Percentiles rank a stretch among this genome's conserved stretches.
These are phyloP conservation scores for Oscheius sp. DNA, from an alignment of 2,888 invertebrate genomes.

Conservation along the genomic window DNA sequence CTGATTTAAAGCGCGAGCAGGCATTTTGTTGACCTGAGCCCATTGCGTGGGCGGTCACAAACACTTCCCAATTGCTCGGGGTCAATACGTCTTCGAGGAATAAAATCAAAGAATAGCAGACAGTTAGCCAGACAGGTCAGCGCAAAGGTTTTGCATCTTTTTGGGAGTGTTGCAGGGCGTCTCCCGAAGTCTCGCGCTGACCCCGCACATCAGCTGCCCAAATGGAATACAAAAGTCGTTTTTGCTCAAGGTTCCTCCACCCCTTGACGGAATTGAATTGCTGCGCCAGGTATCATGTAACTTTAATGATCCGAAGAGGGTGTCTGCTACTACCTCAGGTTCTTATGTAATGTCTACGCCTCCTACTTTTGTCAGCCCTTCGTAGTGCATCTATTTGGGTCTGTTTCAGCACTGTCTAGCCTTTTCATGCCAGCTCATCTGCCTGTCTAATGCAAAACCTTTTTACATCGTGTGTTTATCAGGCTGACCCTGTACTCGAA, in stretches of 20 bases:
- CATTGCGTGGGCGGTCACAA: slow-evolving; percentile 24
- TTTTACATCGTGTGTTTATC: too few relatives aligned
- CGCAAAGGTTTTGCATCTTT: too few relatives aligned
- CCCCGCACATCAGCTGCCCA: slow-evolving; percentile 33
- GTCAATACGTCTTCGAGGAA: neutral
- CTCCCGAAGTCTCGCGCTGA: slow-evolving; percentile 9
- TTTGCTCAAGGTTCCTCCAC: slow-evolving; percentile 29
- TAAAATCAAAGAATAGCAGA: too few relatives aligned
- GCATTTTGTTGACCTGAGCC: slow-evolving; percentile 23
- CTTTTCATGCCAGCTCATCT: too few relatives aligned
- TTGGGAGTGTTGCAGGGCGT: slow-evolving; percentile 16
- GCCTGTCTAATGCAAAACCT: too few relatives aligned
- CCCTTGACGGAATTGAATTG: slow-evolving; percentile 23
- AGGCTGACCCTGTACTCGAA: too few relatives aligned
- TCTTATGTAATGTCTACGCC: too few relatives aligned
- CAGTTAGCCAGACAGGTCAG: neutral
- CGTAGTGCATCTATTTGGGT: too few relatives aligned
- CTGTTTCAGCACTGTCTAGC: too few relatives aligned
- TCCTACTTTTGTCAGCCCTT: too few relatives aligned
- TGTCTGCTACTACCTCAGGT: too few relatives aligned
- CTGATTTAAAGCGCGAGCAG: neutral
- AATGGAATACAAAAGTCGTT: slow-evolving; percentile 34
- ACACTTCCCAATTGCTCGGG: slow-evolving; percentile 18
- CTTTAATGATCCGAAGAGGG: neutral
- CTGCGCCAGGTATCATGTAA: neutral